A percentile compares a stretch with the other conserved stretches of the same genome.
These are phyloP conservation scores for Drosophila tripunctata DNA, from an alignment of 2,888 invertebrate species.

Conservation along the genomic window DNA sequence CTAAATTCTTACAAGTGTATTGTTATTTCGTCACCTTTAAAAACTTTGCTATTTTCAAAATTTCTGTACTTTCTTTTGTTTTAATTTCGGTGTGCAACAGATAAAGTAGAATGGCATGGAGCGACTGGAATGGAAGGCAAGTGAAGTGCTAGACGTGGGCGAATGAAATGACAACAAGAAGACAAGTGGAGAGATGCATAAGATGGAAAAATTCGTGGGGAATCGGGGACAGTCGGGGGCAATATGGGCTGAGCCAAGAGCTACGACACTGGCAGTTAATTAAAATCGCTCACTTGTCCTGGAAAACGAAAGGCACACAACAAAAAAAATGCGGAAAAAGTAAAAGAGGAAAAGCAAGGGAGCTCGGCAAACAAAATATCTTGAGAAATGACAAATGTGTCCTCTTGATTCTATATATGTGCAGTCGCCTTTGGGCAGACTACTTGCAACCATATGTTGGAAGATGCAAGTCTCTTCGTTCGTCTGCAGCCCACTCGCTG, in stretches of 20 bases:
- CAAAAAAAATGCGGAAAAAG: not conserved
- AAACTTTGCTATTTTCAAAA: not conserved
- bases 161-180: conserved; percentile 4
- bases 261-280: conserved; percentile 71
- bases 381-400: conserved; percentile 62
- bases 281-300: conserved; percentile 70
- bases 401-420: conserved; percentile 24
- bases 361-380: conserved; percentile 50
- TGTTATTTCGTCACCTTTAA: not conserved
- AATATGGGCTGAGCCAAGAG: conserved; percentile 12
- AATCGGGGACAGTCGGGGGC: not conserved
- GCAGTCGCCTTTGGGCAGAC: conserved; percentile 25
- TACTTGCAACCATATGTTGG: conserved; percentile 32
- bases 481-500: not conserved
- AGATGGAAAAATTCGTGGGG: not conserved
- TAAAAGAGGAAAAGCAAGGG: conserved; percentile 6
- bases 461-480: not conserved
- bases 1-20: not conserved
- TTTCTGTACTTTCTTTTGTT: conserved; percentile 21
- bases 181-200: not conserved
- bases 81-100: conserved; percentile 21
- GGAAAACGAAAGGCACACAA: conserved; percentile 24
- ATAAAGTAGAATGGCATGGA: conserved; percentile 9
- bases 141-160: conserved; percentile 17
- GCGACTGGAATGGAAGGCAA: conserved; percentile 1